Conservation (phyloP, 2,113 vertebrate species). For the Trematomus loennbergii region DNA sequence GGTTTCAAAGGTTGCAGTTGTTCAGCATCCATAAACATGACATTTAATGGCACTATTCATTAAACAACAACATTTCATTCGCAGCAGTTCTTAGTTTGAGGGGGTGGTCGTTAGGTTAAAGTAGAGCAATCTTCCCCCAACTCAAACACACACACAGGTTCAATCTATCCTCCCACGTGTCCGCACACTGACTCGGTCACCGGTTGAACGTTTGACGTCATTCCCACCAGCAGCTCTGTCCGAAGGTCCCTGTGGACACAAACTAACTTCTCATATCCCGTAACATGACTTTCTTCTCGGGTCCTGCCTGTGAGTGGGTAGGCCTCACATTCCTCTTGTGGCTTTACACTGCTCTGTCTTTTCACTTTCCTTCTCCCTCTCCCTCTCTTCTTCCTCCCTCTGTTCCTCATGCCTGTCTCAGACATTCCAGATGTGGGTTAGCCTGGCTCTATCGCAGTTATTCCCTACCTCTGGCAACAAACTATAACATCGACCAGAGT, state of each 20-base stretch:
- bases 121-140: neutral
- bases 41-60: neutral
- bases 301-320: constrained; percentile 41
- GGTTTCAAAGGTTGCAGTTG: neutral
- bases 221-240: constrained; percentile 39
- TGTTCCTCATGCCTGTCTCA: constrained; percentile 53
- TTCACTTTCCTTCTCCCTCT: constrained; percentile 31
- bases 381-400: constrained; percentile 15
- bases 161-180: constrained; percentile 39
- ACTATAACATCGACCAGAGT: constrained; percentile 43
- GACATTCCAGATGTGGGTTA: constrained; percentile 66
- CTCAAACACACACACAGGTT: constrained; percentile 24
- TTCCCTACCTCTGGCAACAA: constrained; percentile 32
- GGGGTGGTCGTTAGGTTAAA: neutral
- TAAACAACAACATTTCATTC: neutral
- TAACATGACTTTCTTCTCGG: constrained; percentile 1
- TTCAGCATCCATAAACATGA: neutral
- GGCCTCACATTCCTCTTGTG: constrained; percentile 71
- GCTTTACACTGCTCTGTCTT: constrained; percentile 51
- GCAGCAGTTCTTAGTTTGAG: neutral
- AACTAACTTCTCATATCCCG: constrained; percentile 43
- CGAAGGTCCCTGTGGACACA: constrained; percentile 47
- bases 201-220: constrained; percentile 50
- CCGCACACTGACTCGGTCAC: constrained; percentile 28
- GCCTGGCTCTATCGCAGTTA: constrained; percentile 20